Evolutionary conservation across 2,113 vertebrate species (phyloP).

Genomic region (Chascanopsetta lugubris): DNA sequence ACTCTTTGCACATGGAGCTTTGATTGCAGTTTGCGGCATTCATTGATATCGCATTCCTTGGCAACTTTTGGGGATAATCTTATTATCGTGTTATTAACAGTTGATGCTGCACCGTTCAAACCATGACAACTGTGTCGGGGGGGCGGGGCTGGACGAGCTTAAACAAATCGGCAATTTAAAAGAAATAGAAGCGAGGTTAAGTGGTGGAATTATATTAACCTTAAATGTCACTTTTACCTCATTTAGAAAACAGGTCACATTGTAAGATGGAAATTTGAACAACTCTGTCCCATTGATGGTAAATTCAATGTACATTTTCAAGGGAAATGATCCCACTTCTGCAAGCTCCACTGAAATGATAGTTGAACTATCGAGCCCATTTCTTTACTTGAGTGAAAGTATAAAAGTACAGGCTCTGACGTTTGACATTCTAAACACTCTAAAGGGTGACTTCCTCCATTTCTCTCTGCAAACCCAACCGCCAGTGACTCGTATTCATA

Average conservation of each 20-base stretch:
- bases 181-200: slow-evolving; percentile 10
- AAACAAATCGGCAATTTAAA: background rate
- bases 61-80: slow-evolving; percentile 20
- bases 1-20: slow-evolving; percentile 56
- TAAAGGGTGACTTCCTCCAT: too few relatives aligned
- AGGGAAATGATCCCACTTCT: background rate
- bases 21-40: slow-evolving; percentile 41
- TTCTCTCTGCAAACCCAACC: too few relatives aligned
- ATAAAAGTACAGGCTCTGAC: too few relatives aligned
- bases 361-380: too few relatives aligned
- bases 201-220: slow-evolving; percentile 5
- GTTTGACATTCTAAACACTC: too few relatives aligned
- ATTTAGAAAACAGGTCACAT: background rate
- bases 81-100: slow-evolving; percentile 17
- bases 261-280: background rate
- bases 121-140: background rate
- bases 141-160: background rate
- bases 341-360: slow-evolving; percentile 11
- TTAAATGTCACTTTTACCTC: background rate
- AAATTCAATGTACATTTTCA: slow-evolving; percentile 17
- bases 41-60: background rate
- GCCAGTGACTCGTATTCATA: too few relatives aligned
- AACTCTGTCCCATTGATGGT: slow-evolving; percentile 9
- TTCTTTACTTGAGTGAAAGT: too few relatives aligned
- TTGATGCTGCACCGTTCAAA: slow-evolving; percentile 4